A percentile compares a stretch with the other conserved stretches of the same genome.
Conservation (phyloP, 2,797 vertebrate species). For the Toxotes lorentzi region DNA sequence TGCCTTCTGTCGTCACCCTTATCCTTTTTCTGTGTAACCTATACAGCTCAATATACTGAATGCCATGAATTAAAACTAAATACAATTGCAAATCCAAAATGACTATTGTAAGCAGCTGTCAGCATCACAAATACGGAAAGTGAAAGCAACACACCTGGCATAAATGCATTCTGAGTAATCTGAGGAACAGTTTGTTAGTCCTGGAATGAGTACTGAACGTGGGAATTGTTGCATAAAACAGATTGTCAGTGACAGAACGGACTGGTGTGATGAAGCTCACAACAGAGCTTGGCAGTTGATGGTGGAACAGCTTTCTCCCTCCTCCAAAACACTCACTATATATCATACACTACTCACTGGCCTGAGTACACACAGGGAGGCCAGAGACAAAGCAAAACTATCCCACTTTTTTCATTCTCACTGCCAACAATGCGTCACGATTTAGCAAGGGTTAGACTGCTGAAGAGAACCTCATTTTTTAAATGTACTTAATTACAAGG, state of each 20-base stretch:
- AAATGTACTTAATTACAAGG: constrained; percentile 4
- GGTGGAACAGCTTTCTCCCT: constrained; percentile 66
- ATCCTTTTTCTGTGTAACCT: not conserved
- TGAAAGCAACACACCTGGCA: constrained; percentile 41
- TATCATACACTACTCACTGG: constrained; percentile 55
- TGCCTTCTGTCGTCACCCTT: not conserved
- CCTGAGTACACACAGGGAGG: constrained; percentile 41
- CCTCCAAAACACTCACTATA: constrained; percentile 63
- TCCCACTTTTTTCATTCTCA: constrained; percentile 49
- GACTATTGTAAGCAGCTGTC: constrained; percentile 22
- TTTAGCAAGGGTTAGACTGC: constrained; percentile 17
- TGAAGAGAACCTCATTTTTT: constrained; percentile 4
- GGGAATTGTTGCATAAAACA: constrained; percentile 61
- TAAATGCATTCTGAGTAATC: constrained; percentile 25
- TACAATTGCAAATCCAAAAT: constrained; percentile 12
- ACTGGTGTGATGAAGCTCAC: constrained; percentile 56
- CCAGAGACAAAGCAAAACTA: constrained; percentile 55
- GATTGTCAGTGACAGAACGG: constrained; percentile 63
- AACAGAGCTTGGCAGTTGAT: constrained; percentile 66
- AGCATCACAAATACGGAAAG: constrained; percentile 10
- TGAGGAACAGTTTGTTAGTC: constrained; percentile 39
- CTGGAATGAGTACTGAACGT: constrained; percentile 40
- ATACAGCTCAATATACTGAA: not conserved
- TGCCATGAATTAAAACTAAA: not conserved
- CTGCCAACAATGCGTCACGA: constrained; percentile 55